These are phyloP conservation scores for Psittacula derbiana DNA, from an alignment of 2,797 vertebrate species.

Conservation along the genomic window DNA sequence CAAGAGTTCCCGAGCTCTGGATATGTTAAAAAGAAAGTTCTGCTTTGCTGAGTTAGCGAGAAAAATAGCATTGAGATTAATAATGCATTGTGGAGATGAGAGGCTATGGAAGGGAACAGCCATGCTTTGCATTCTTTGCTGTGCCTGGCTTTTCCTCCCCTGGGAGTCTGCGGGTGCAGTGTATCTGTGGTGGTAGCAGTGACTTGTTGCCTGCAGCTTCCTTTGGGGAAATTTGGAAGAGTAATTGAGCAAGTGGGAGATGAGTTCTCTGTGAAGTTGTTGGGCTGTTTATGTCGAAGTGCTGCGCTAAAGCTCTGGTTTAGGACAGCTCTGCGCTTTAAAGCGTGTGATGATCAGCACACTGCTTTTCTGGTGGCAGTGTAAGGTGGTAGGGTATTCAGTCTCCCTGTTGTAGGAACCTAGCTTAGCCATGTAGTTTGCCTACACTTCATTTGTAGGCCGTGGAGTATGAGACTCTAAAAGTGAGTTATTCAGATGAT, in stretches of 20 bases:
- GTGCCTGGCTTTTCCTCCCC: neutral
- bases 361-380: fast-evolving
- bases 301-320: neutral
- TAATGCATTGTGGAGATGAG: neutral
- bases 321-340: neutral
- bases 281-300: neutral
- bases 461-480: neutral
- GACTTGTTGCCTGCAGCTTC: neutral
- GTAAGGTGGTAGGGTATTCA: fast-evolving
- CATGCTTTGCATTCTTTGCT: neutral
- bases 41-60: neutral
- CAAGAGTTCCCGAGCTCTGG: fast-evolving
- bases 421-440: neutral
- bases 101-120: neutral
- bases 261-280: neutral
- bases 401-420: neutral
- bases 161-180: neutral
- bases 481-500: neutral
- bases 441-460: neutral
- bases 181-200: neutral
- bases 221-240: neutral
- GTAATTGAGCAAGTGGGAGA: neutral
- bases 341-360: fast-evolving
- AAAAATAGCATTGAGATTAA: neutral
- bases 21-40: neutral